Conservation (phyloP, 2,888 invertebrate species). For the Stenurella melanura region DNA sequence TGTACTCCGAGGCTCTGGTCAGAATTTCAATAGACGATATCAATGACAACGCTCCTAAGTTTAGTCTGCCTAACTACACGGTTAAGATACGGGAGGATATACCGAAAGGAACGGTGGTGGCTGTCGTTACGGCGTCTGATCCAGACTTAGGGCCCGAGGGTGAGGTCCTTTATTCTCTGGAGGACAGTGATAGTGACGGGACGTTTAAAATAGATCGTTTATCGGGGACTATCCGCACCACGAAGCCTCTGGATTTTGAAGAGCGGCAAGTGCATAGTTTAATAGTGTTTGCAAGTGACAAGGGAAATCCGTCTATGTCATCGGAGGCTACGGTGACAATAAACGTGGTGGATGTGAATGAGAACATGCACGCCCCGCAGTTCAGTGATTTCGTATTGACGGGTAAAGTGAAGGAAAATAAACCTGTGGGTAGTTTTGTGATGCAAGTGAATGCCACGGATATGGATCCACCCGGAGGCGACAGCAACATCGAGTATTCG, state of each 20-base stretch:
- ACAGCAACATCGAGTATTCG: slow-evolving; percentile 89
- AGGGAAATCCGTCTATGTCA: slow-evolving; percentile 87
- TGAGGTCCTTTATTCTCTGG: slow-evolving; percentile 85
- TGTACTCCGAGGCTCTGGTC: slow-evolving; percentile 88
- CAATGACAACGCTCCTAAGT: slow-evolving; percentile 91
- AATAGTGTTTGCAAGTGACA: slow-evolving; percentile 89
- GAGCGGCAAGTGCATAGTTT: slow-evolving; percentile 92
- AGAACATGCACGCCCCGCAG: slow-evolving; percentile 88
- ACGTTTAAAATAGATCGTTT: slow-evolving; percentile 88
- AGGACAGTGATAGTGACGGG: slow-evolving; percentile 81
- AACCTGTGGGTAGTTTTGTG: slow-evolving; percentile 85
- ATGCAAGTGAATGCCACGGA: slow-evolving; percentile 87
- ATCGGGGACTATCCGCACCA: slow-evolving; percentile 91
- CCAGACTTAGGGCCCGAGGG: slow-evolving; percentile 91
- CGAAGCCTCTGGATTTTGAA: slow-evolving; percentile 89
- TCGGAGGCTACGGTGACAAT: slow-evolving; percentile 88
- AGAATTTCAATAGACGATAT: slow-evolving; percentile 90
- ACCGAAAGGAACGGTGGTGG: slow-evolving; percentile 90
- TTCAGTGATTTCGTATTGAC: slow-evolving; percentile 88
- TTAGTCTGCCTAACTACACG: slow-evolving; percentile 83
- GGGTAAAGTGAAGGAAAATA: slow-evolving; percentile 87
- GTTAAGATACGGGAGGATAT: slow-evolving; percentile 94
- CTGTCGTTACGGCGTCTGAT: slow-evolving; percentile 88
- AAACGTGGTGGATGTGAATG: slow-evolving; percentile 95
- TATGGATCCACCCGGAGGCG: slow-evolving; percentile 86